Base-by-base conservation (phyloP, 2,113 vertebrate genomes). In the Labeo catla region DNA sequence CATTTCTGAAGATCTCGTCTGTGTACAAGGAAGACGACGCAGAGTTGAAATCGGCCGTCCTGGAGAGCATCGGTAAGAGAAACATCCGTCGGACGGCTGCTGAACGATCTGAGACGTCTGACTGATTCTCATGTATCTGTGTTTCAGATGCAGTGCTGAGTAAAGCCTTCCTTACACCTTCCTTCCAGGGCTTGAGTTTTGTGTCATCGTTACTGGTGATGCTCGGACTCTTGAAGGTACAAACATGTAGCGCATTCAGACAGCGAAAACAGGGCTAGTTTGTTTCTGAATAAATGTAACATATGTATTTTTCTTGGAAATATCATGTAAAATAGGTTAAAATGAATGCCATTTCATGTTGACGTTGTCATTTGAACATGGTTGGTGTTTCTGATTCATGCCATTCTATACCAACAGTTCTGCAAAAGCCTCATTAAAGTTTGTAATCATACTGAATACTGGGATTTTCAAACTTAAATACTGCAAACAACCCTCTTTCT, bases 161-260 rank as follows among this genome's bases (percentile, higher is more conserved):
- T 86, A 97, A 97, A 94, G 97, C 97, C 39, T 98, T 99, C 86
- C 80, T 92, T 89, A 94, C 91, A 0, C 88, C 96, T 0, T 93
- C 95, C 21, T 97, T 97, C 92, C 96, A 97, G 89, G 93, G 94
- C 7, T 96, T 95, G 72, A 91, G 77, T 39, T 99, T 99, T 84
- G 91, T 99, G 76, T 98, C 98, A 19, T 94, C 93, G 19, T 93
- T 99, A 61, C 92, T 99, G 66, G 90, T 98, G 74, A 95, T 97
- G 91, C 96, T 99, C 90, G 98, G 98, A 36, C 93, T 99, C 8
- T 94, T 99, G 76, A 99, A 99, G 97, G 98, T 99, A 86, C 87
- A 90, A 8, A 15, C 10, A 2, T 36, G 6, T 21, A 49, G 21
- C 4, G 12, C 34, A 9, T 43, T 70, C 4, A 70, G 36, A 19